Conservation (phyloP, 2,797 vertebrate species). For the Poliocrania exsul region DNA sequence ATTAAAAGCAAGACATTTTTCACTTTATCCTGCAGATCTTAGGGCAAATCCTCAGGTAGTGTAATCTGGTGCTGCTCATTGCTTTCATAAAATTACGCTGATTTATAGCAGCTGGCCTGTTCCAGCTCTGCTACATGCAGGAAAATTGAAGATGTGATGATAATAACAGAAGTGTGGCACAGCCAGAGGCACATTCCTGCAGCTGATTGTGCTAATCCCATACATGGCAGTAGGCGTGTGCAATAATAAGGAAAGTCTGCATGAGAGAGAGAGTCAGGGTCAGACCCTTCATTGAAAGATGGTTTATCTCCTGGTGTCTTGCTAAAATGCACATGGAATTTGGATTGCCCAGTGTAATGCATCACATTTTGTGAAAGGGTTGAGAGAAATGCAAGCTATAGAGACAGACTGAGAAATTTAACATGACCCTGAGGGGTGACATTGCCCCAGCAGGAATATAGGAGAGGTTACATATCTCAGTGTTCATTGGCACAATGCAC, state of each 20-base stretch:
- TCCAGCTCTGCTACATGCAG: neutral
- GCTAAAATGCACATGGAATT: neutral
- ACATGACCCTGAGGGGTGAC: neutral
- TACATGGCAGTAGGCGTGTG: neutral
- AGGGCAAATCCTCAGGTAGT: neutral
- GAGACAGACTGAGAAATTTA: conserved; percentile 12
- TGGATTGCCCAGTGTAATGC: neutral
- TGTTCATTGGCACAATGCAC: neutral
- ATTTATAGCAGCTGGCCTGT: conserved; percentile 29
- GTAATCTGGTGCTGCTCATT: conserved; percentile 6
- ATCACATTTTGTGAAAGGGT: neutral
- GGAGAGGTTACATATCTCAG: neutral
- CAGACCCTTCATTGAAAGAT: neutral
- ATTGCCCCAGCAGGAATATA: neutral
- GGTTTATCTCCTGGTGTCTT: neutral
- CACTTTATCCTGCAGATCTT: neutral
- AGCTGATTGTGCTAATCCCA: neutral
- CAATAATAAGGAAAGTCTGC: neutral
- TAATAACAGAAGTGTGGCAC: neutral
- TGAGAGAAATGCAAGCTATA: neutral
- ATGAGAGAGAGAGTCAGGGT: neutral
- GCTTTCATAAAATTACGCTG: neutral
- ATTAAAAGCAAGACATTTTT: neutral
- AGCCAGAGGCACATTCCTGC: conserved; percentile 43
- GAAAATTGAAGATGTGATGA: conserved; percentile 11